Conservation (phyloP, 1,140 invertebrate species). For the Drosophila kanapiae region DNA sequence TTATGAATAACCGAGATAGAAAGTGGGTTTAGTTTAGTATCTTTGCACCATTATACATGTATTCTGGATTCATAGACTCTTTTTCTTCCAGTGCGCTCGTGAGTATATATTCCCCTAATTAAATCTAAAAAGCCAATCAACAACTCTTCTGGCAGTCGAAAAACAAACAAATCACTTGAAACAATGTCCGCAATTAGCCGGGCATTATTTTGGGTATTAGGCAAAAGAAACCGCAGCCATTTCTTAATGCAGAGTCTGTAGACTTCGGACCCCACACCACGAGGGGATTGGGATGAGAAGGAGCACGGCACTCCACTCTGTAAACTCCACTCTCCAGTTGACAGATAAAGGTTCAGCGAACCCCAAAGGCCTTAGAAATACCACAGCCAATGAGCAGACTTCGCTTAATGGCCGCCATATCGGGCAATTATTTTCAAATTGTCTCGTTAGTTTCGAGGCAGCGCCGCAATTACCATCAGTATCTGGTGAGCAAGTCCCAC, state of each 20-base stretch:
- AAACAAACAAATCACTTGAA: slow-evolving; percentile 41
- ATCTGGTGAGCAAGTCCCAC: slow-evolving; percentile 27
- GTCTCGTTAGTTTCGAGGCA: slow-evolving; percentile 76
- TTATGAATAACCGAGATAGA: not conserved
- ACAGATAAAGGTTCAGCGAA: slow-evolving; percentile 79
- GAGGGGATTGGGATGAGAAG: slow-evolving; percentile 16
- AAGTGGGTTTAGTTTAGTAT: no score
- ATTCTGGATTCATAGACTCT: no score
- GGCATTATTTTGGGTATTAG: slow-evolving; percentile 32
- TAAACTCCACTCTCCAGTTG: slow-evolving; percentile 37
- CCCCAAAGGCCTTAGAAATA: slow-evolving; percentile 41
- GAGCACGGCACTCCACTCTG: slow-evolving; percentile 22
- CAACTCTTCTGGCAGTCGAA: slow-evolving; percentile 37
- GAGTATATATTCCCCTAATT: slow-evolving; percentile 39
- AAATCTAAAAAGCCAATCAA: slow-evolving; percentile 46
- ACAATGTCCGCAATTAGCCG: slow-evolving; percentile 58
- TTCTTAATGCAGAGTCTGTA: slow-evolving; percentile 23
- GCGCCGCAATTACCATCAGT: slow-evolving; percentile 70
- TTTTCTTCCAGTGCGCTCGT: slow-evolving; percentile 20
- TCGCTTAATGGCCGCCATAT: slow-evolving; percentile 74
- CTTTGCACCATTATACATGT: no score
- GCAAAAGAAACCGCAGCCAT: slow-evolving; percentile 48
- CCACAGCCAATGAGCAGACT: slow-evolving; percentile 65
- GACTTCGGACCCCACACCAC: slow-evolving; percentile 55
- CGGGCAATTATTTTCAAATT: slow-evolving; percentile 80